Base-by-base conservation (phyloP, 2,888 invertebrate species). In the Bruchidius siliquastri region DNA sequence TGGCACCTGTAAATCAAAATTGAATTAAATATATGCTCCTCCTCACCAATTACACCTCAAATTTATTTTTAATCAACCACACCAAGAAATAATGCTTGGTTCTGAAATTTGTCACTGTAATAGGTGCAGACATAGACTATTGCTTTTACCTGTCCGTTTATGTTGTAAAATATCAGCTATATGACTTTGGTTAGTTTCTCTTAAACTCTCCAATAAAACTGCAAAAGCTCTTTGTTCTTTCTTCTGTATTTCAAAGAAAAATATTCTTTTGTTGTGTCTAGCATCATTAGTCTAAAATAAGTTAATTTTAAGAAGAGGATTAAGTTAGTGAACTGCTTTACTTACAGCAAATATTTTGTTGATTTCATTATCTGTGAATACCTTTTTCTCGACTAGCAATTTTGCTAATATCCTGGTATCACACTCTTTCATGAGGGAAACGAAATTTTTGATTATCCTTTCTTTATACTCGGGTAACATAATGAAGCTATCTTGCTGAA, bases 201-300 rank as follows among this genome's bases (percentile, higher is more conserved):
- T 74, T 26, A 81, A 72, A 69, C 77, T 75, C 67, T 79, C 74
- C 69, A 80, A 21, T 13, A 81, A 74, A 10, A 74, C 68, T 73
- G 77, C 69, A 72, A 77, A 77, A 32, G 77, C 78, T n/a, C 22
- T n/a, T 69, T 78, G 76, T 21, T 77, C 75, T 73, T 82, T 82
- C 70, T 80, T 78, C 26, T 79, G 76, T 3, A 82, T 70, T 69
- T 68, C 72, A 68, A 81, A 80, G 70, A 82, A 78, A 72, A 82
- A 80, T 21, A 77, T 21, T 69, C 81, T 74, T 72, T 79, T 81
- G 69, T 80, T 83, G 68, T 81, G 79, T 32, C 77, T 74, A 66
- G 76, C 76, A 77, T 83, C 80, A 67, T 74, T 70, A 21, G 77
- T 73, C 79, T 80, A 71, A 20, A 74, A 79, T 30, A 71, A 13